Evolutionary conservation across 2,113 vertebrate genomes (phyloP).

Genomic region (Trinectes maculatus): DNA sequence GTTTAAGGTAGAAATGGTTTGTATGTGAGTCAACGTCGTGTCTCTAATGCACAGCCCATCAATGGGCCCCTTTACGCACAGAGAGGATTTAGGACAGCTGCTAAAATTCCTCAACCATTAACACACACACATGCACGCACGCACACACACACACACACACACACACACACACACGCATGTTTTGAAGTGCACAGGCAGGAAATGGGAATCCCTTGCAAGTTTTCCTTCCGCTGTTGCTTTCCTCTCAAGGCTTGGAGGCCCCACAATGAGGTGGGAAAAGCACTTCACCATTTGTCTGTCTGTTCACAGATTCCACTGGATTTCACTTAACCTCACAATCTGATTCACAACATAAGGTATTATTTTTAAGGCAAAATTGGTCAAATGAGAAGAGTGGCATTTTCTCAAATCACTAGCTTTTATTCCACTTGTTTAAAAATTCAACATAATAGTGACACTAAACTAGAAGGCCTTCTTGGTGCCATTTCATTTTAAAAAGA

Average conservation of each 20-base stretch:
- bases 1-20: conserved; percentile 2
- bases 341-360: background rate
- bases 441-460: background rate
- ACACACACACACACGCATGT: conserved; percentile 55
- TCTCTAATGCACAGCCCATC: conserved; percentile 57
- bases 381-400: conserved; percentile 13
- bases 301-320: conserved; percentile 25
- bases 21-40: conserved; percentile 30
- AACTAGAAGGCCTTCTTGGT: conserved; percentile 7
- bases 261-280: conserved; percentile 70
- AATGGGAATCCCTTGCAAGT: conserved; percentile 79
- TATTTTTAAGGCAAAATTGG: background rate
- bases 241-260: conserved; percentile 73
- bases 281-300: conserved; percentile 74
- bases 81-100: conserved; percentile 78
- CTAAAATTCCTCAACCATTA: conserved; percentile 77
- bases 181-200: conserved; percentile 73
- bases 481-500: conserved; percentile 27
- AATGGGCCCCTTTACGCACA: conserved; percentile 67
- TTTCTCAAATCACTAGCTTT: conserved; percentile 2
- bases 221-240: conserved; percentile 76
- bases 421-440: background rate
- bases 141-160: conserved; percentile 46
- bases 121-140: conserved; percentile 53
- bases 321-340: conserved; percentile 23